phyloP scores from a whole-genome alignment of 2,797 vertebrate species.

The Pangasius sanitwongsei region DNA sequence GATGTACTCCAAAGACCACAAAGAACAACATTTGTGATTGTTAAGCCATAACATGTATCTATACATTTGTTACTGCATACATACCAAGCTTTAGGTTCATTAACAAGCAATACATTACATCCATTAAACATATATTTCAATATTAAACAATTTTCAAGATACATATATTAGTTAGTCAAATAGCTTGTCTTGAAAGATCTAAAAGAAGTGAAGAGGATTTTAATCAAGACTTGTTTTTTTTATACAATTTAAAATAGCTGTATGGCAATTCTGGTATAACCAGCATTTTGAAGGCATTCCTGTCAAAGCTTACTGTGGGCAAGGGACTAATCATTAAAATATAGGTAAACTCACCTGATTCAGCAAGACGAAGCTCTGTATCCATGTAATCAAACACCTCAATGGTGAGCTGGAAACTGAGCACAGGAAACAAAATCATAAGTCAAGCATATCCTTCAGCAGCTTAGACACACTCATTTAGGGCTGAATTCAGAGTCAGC shows the following conservation, averaged over 20 bases:
- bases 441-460: neutral
- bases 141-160: neutral
- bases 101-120: neutral
- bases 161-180: neutral
- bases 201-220: neutral
- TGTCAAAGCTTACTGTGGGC: neutral
- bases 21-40: neutral
- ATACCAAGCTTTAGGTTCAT: neutral
- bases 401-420: conserved; percentile 95
- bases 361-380: conserved; percentile 88
- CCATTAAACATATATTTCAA: neutral
- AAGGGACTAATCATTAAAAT: neutral
- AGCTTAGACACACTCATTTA: neutral
- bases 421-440: neutral
- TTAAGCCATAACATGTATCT: neutral
- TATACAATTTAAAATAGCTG: neutral
- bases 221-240: neutral
- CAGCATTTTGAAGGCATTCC: neutral
- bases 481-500: neutral
- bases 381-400: conserved; percentile 99
- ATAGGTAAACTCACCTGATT: conserved; percentile 81
- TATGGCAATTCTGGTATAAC: neutral
- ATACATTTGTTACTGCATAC: neutral
- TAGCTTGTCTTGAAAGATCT: neutral
- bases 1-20: neutral